Conservation (phyloP, 2,888 invertebrate genomes). For the Epistrophe grossulariae region DNA sequence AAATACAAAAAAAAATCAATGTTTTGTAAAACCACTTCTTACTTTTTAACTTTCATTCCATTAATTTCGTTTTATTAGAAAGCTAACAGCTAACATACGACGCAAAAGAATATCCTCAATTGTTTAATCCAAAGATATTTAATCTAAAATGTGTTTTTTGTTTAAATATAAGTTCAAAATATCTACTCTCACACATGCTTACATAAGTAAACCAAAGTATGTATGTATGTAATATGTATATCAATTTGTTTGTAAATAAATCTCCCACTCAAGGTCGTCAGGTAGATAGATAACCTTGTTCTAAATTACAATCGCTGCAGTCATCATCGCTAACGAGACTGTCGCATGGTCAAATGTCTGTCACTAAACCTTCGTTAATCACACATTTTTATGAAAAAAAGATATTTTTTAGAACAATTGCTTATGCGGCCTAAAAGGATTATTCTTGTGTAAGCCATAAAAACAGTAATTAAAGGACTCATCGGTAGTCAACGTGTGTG, state of each 20-base stretch:
- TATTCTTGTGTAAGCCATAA: neutral
- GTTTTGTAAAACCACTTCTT: too few relatives aligned
- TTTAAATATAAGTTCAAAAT: neutral
- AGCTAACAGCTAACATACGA: too few relatives aligned
- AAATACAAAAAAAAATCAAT: too few relatives aligned
- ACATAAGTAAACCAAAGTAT: neutral
- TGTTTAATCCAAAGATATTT: too few relatives aligned
- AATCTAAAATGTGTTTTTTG: too few relatives aligned
- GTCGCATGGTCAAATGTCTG: constrained; percentile 44
- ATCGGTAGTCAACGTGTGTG: neutral
- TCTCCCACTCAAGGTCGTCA: constrained; percentile 65
- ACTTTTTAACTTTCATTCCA: too few relatives aligned
- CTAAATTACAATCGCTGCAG: constrained; percentile 60
- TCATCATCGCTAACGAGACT: constrained; percentile 20
- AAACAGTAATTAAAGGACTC: constrained; percentile 10
- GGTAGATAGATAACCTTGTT: constrained; percentile 73
- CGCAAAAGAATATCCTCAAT: too few relatives aligned
- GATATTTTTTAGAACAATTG: neutral
- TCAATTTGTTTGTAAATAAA: constrained; percentile 52
- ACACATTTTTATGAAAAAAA: neutral
- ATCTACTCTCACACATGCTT: neutral
- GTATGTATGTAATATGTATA: neutral
- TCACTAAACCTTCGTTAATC: constrained; percentile 51
- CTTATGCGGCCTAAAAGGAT: neutral
- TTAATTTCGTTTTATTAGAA: too few relatives aligned